These are phyloP conservation scores for Nycticryphes semicollaris DNA, from an alignment of 2,113 vertebrate genomes.

Conservation along the genomic window DNA sequence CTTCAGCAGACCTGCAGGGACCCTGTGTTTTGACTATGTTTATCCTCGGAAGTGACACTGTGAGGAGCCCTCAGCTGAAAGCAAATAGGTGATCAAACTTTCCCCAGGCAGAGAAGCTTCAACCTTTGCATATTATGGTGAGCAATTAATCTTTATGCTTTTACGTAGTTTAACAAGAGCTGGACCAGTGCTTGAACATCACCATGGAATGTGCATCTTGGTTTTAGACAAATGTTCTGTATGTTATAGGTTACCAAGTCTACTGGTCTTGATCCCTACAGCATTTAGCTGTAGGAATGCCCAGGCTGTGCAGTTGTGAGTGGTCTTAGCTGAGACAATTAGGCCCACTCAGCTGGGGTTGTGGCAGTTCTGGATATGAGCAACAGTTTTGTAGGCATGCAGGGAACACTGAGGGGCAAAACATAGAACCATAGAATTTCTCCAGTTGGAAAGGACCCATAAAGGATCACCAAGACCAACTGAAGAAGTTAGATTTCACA, in stretches of 20 bases:
- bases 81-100: not conserved
- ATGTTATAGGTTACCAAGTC: not conserved
- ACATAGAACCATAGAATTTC: not conserved
- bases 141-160: not conserved
- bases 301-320: not conserved
- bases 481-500: not conserved
- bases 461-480: not conserved
- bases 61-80: not conserved
- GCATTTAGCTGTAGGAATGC: not conserved
- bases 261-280: not conserved
- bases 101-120: not conserved
- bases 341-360: not conserved
- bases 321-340: not conserved
- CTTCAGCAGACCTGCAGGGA: not conserved
- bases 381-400: accelerated
- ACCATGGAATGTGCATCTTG: not conserved
- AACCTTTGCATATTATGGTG: not conserved
- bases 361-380: not conserved
- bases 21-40: not conserved
- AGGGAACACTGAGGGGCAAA: not conserved
- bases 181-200: not conserved
- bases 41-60: not conserved
- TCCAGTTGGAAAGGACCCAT: not conserved
- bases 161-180: not conserved
- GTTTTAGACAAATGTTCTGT: not conserved